Base-by-base conservation (phyloP, 2,888 invertebrate genomes). In the Drosophila fungiperda region DNA sequence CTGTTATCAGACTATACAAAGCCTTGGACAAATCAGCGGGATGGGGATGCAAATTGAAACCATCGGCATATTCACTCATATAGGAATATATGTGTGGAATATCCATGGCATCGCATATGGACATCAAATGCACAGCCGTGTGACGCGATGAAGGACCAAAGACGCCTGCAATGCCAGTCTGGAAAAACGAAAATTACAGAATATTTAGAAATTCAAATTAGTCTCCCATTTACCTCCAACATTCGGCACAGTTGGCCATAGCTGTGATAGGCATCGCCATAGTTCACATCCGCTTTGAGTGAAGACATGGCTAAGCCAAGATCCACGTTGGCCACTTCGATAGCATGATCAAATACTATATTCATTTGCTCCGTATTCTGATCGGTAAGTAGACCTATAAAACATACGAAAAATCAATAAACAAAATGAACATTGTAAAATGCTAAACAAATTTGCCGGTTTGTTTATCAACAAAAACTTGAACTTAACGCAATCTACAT, bases 41-140 rank as follows among this genome's bases (percentile, higher is more conserved):
- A 87, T 96, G 94, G 0, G 98, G 97, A 93, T 96, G 96, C 71
- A 98, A 93, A 93, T 97, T 98, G 7, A 92, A 89, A 29, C 94
- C 94, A 35, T 94, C 94, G 89, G 94, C 94, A 73, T 95, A 94
- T 63, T 95, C 94, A 79, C 96, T 96, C 94, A 96, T 96, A 82
- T 95, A 95, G 0, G 96, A 95, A 87, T 97, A 95, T 63, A 98
- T 94, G 90, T 98, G 97, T 0, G 98, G 98, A 71, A 99, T 95
- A 93, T 98, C 97, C 83, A 97, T 94, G 45, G 95, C 95, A 91
- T 97, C 96, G 78, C 97, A 96, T 72, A 98, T 95, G 20, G 97
- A 97, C 92, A 97, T 96, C 54, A 98, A 95, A 90, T 97, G 96
- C 59, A 95, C 94, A 12, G 97, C 94, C 0, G 96, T 94, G 60